Evolutionary conservation across 2,888 invertebrate species (phyloP).

Genomic region (Timandra comae): DNA sequence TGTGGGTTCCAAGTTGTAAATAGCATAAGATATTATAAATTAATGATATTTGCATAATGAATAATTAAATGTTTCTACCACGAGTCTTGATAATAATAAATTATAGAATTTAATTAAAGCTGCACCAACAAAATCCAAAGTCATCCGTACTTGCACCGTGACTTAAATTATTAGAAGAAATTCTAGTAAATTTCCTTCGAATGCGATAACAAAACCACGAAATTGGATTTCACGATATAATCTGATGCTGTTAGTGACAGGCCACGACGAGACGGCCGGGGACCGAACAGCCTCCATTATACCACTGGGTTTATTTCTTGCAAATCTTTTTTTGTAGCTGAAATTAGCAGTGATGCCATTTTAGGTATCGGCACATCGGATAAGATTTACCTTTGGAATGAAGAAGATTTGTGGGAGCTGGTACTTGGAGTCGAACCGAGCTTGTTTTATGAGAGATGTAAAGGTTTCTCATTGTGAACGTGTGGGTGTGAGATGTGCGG

Average conservation of each 20-base stretch:
- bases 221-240: constrained; percentile 75
- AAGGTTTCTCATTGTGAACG: neutral
- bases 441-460: constrained; percentile 1
- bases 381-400: constrained; percentile 6
- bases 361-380: constrained; percentile 11
- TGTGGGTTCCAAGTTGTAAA: no score
- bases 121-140: no score
- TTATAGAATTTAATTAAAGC: no score
- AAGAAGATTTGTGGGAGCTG: constrained; percentile 6
- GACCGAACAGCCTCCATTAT: constrained; percentile 11
- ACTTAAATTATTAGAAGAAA: constrained; percentile 42
- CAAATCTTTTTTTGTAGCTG: constrained; percentile 16
- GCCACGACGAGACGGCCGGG: constrained; percentile 40
- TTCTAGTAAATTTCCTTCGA: constrained; percentile 61
- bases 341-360: constrained; percentile 17
- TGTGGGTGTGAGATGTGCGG: neutral
- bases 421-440: constrained; percentile 2
- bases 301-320: constrained; percentile 11
- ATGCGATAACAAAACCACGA: constrained; percentile 72
- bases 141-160: constrained; percentile 3
- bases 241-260: constrained; percentile 63
- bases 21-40: no score
- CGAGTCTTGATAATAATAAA: no score
- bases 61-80: no score
- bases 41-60: no score